Base-by-base conservation (phyloP, 2,888 invertebrate genomes). In the Amphimallon solstitiale region DNA sequence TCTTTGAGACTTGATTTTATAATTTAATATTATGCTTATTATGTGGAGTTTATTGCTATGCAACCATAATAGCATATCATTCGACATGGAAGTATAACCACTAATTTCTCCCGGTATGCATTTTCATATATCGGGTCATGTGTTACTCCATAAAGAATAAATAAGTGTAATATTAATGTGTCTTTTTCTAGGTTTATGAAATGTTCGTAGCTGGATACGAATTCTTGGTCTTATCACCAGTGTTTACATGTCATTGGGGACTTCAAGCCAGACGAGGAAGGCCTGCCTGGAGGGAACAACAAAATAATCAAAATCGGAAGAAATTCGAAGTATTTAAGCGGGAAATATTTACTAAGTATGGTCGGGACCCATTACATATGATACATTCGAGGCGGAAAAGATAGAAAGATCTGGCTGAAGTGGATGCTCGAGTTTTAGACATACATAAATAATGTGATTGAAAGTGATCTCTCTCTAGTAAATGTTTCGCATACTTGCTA, bases 181-280 rank as follows among this genome's bases (percentile, higher is more conserved):
- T 15, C 63, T 72, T 64, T 60, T 83, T 83, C 6, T 83, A 95
- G 95, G 94, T 95, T 37, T 95, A 95, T 83, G 95, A 96, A 84
- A 95, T 95, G 92, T 93, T 89, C 79, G 88, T 95, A 29, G 91
- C 93, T 48, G 94, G 95, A 5, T 95, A 93, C 83, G 90, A 92
- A 79, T 95, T 95, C 83, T 88, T 89, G 76, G 95, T 96, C 0
- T 86, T 95, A 9, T 92, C 95, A 0, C 95, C 95, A 0, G 89
- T 93, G 51, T 95, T 95, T 83, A 94, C 94, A 0, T 92, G 92
- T 59, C 95, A 95, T 78, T 94, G 95, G 93, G 95, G 95, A 0
- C 83, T 95, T 2, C 94, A 95, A 79, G 89, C 89, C 29, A 89
- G 92, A 65, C 88, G 91, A 74, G 88, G 88, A 40, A 85, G 94